Percentiles rank a stretch among this genome's conserved stretches.
These are phyloP conservation scores for Latrodectus elegans DNA, from an alignment of 2,888 invertebrate species.

Conservation along the genomic window DNA sequence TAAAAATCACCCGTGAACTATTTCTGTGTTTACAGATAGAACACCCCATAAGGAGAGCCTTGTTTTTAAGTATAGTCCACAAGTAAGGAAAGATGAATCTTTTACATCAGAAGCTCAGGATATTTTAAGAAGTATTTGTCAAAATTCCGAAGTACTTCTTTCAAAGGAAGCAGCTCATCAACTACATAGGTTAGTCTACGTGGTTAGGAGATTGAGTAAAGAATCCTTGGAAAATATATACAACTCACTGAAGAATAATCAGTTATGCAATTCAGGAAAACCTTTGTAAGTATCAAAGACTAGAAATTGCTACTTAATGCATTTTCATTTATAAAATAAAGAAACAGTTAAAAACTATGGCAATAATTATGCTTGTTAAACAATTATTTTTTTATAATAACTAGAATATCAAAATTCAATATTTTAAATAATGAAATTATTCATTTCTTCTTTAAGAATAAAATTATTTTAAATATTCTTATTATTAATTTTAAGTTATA, in stretches of 20 bases:
- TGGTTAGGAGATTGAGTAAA: conserved; percentile 18
- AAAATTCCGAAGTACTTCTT: conserved; percentile 31
- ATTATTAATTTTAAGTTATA: no score
- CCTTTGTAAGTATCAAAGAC: conserved; percentile 32
- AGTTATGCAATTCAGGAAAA: conserved; percentile 44
- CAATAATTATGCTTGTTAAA: no score
- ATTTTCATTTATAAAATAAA: no score
- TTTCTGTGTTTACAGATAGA: conserved; percentile 32
- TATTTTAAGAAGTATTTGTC: conserved; percentile 46
- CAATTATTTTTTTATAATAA: no score
- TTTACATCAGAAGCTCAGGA: conserved; percentile 28
- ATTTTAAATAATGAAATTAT: no score
- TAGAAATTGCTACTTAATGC: no score
- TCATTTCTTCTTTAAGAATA: no score
- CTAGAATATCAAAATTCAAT: no score
- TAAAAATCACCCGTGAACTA: no score
- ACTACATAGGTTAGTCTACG: conserved; percentile 48
- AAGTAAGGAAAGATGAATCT: conserved; percentile 26
- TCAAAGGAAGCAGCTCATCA: conserved; percentile 20
- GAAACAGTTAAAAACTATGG: no score
- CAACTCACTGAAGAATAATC: conserved; percentile 33
- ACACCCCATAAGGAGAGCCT: conserved; percentile 46
- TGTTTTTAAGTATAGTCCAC: conserved; percentile 28
- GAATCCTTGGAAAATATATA: conserved; percentile 34
- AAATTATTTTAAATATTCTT: no score